Evolutionary conservation across 1,140 invertebrate genomes (phyloP), one percentile per base, ranked within the genome.

Genomic region (Drosophila carrolli): DNA sequence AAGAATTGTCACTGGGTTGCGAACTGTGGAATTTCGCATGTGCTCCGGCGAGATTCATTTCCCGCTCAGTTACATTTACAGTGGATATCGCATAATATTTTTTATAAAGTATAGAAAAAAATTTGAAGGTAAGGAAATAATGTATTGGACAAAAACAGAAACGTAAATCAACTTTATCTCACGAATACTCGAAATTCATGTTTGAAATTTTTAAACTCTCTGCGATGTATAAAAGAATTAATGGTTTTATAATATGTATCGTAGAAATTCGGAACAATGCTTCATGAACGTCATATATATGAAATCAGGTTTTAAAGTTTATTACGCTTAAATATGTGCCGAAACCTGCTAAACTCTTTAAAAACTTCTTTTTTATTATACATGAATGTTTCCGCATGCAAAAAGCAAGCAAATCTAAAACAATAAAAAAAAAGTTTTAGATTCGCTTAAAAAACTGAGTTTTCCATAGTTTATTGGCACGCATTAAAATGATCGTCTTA

Each of bases 21-120:
- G 72, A 56, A 63, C 67, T 16, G n/a, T 40, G 60, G 58, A 50
- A 82, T 85, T 80, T 67, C 72, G 68, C 67, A 86, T 81, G 44
- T 37, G 51, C 44, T 37, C 43, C 44, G 40, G n/a, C 40, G 3
- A 29, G 47, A 38, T 46, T 68, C 47, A 10, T 51, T 35, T 59
- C 50, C n/a, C 16, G 23, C 55, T 32, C 61, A 10, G 1, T 53
- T 37, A 40, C 41, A 50, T 9, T 27, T 44, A 68, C 60, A 68
- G 60, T 53, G 9, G 19, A 29, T 38, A 37, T 51, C 32, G 11
- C 1, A 0, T 13, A 35, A 23, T 23, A 23, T 4, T 23, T 23
- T 3, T 23, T 4, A 23, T 23, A 23, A 19, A 7, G 9, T 38
- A 38, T 5, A 38, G 10, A 1, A 40, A 14, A 29, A 29, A 29